Evolutionary conservation across 1,140 invertebrate genomes (phyloP).

Genomic region (Drosophila ananassae): DNA sequence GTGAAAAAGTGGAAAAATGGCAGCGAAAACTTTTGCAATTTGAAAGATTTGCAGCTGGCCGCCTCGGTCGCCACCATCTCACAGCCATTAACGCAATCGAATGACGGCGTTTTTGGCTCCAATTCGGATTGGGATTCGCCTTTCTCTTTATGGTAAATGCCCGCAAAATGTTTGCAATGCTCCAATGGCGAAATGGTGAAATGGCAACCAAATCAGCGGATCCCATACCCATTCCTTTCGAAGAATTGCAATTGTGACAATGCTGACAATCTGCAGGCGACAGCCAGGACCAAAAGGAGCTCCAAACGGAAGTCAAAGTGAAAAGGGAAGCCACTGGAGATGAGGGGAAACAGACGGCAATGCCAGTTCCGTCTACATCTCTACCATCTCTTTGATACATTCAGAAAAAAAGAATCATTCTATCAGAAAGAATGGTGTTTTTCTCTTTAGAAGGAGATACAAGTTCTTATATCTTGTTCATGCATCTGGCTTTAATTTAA

Average conservation of each 20-base stretch:
- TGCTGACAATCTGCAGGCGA: slow-evolving; percentile 80
- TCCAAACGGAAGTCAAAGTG: slow-evolving; percentile 14
- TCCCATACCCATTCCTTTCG: slow-evolving; percentile 21
- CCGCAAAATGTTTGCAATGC: slow-evolving; percentile 59
- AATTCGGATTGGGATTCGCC: slow-evolving; percentile 23
- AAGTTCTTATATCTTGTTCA: neutral
- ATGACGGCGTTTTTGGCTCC: slow-evolving; percentile 58
- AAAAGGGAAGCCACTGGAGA: slow-evolving; percentile 30
- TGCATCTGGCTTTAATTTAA: neutral
- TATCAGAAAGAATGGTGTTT: neutral
- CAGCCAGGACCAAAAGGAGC: slow-evolving; percentile 45
- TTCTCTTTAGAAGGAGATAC: neutral
- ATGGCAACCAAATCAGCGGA: slow-evolving; percentile 76
- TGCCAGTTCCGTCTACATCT: slow-evolving; percentile 35
- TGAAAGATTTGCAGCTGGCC: slow-evolving; percentile 64
- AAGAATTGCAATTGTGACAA: slow-evolving; percentile 78
- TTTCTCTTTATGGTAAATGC: slow-evolving; percentile 68
- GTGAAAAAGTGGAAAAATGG: slow-evolving; percentile 26
- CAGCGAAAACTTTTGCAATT: slow-evolving; percentile 71
- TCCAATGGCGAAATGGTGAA: slow-evolving; percentile 39
- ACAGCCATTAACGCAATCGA: slow-evolving; percentile 70
- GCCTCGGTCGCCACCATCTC: slow-evolving; percentile 4
- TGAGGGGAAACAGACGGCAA: slow-evolving; percentile 61
- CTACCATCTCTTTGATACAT: slow-evolving; percentile 5
- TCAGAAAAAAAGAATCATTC: neutral